Evolutionary conservation across 2,797 vertebrate species (phyloP), one percentile per base, ranked within the genome.

Genomic region (Threskiornis aethiopicus): DNA sequence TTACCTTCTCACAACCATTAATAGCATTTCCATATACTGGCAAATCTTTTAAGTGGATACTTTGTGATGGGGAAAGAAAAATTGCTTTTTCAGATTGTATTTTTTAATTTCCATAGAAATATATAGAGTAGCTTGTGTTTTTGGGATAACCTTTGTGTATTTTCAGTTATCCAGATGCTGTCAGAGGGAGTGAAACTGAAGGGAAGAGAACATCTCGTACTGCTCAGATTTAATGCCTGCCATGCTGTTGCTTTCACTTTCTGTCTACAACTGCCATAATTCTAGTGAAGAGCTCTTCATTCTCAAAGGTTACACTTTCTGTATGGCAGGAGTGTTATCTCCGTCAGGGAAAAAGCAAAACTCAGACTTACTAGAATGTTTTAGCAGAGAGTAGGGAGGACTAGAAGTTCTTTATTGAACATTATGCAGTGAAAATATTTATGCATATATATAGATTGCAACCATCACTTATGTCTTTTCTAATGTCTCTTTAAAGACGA

Each of bases 161-260:
- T 95, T 90, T 84, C 55, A 59, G 52, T 91, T 95, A 81, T 52
- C 75, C 69, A 79, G 65, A 29, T 6, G 11, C 86, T 96, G 80
- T 84, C 73, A 70, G 80, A 89, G 39, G 52, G 92, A 96, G 33
- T 3, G 90, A 97, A 97, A 96, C 90, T 31, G 84, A 95, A 95
- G 79, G 94, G 86, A 94, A 70, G 42, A 92, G 91, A 93, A 90
- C 93, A 93, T 85, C 2, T 21, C 8, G 19, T 94, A 62, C 89
- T 90, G 61, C 65, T 96, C 69, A 51, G 73, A 89, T 95, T 78
- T 93, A 76, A 82, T 92, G 69, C 84, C 47, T 94, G 78, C 67
- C 16, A 5, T 96, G 64, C 61, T 0, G 0, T 58, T 95, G 83
- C 93, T 97, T 97, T 97, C 97, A 89, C 93, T 97, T 97, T 97